These are phyloP conservation scores for Lemur catta DNA, from an alignment of 2,797 vertebrate species.

Conservation along the genomic window DNA sequence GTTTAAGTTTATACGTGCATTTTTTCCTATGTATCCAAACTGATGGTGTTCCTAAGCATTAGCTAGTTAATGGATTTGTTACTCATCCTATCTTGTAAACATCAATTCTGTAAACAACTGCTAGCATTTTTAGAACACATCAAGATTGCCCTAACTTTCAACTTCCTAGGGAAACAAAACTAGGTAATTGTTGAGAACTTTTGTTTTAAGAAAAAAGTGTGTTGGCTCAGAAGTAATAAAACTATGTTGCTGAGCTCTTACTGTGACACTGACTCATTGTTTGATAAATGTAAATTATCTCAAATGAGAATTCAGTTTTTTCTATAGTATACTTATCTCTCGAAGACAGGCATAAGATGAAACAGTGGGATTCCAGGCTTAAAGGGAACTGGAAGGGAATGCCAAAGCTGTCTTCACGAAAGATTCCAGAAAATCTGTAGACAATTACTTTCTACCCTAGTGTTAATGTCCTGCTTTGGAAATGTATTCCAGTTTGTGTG, in stretches of 20 bases:
- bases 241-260: neutral
- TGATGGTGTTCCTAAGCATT: neutral
- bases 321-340: neutral
- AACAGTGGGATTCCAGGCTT: neutral
- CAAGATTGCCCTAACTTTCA: neutral
- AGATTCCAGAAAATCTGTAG: neutral
- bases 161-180: neutral
- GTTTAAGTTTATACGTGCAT: neutral
- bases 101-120: constrained; percentile 15
- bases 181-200: constrained; percentile 22
- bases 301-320: neutral
- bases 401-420: neutral
- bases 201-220: neutral
- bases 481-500: neutral
- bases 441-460: neutral
- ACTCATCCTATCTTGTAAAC: neutral
- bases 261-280: neutral
- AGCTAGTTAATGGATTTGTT: neutral
- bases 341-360: neutral
- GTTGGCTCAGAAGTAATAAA: neutral
- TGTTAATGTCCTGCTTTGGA: neutral
- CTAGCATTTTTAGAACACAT: constrained; percentile 2
- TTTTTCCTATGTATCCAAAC: neutral
- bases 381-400: neutral
- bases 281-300: neutral